These are phyloP conservation scores for Scaptodrosophila lebanonensis DNA, from an alignment of 1,140 invertebrate genomes.

Conservation along the genomic window DNA sequence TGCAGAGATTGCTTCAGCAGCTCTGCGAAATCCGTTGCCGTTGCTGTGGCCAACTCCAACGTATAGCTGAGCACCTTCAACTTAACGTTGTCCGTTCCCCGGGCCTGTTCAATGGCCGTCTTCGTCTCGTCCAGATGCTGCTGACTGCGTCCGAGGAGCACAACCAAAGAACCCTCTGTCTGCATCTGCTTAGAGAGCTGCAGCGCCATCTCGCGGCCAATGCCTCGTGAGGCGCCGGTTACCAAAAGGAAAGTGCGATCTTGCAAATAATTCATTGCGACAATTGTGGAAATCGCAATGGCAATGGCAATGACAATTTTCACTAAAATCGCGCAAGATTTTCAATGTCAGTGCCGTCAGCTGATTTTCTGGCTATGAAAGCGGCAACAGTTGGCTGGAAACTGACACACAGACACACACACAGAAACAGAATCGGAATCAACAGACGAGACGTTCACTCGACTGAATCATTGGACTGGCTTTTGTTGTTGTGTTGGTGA, in stretches of 20 bases:
- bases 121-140: conserved; percentile 82
- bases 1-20: conserved; percentile 33
- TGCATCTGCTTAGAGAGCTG: conserved; percentile 81
- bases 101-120: conserved; percentile 75
- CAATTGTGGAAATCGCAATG: too few relatives aligned
- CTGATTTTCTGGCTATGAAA: background rate
- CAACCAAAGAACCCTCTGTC: conserved; percentile 81
- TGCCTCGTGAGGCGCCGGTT: conserved; percentile 92
- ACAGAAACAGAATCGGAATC: too few relatives aligned
- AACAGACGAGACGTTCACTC: too few relatives aligned
- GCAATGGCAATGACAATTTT: too few relatives aligned
- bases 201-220: conserved; percentile 87
- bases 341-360: too few relatives aligned
- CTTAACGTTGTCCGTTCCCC: conserved; percentile 77
- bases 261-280: conserved; percentile 48
- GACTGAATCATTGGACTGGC: too few relatives aligned
- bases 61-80: conserved; percentile 78
- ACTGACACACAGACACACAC: too few relatives aligned
- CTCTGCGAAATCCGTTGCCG: conserved; percentile 36
- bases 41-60: conserved; percentile 80
- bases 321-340: too few relatives aligned
- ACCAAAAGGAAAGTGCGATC: conserved; percentile 81
- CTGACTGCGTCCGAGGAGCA: conserved; percentile 87
- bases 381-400: conserved; percentile 26
- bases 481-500: too few relatives aligned